phyloP scores from a whole-genome alignment of 2,113 vertebrate species.

The mouse (Mus musculus) region DNA sequence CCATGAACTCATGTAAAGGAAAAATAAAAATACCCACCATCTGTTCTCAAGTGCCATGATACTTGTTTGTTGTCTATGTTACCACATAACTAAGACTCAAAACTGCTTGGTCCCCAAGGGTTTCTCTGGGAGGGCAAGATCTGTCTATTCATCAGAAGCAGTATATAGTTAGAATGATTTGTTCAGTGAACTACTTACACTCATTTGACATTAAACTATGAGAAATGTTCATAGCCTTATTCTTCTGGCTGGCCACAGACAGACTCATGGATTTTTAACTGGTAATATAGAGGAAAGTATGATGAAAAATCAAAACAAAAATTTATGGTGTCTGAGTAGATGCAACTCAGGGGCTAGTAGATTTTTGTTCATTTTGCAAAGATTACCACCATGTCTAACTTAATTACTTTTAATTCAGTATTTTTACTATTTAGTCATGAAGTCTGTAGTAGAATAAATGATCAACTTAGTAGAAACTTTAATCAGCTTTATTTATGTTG shows the following conservation, averaged over 20 bases:
- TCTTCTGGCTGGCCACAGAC: neutral
- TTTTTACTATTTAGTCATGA: constrained; percentile 63
- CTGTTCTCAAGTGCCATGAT: neutral
- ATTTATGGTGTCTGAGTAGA: constrained; percentile 25
- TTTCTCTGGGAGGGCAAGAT: neutral
- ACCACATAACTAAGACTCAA: constrained; percentile 17
- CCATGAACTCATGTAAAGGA: neutral
- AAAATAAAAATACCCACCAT: constrained; percentile 46
- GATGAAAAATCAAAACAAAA: constrained; percentile 67
- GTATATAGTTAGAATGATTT: neutral
- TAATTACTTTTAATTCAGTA: constrained; percentile 47
- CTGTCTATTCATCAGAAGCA: neutral
- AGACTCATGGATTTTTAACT: constrained; percentile 46
- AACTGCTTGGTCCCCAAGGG: neutral
- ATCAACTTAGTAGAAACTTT: constrained; percentile 45
- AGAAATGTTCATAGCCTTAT: neutral
- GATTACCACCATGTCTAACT: constrained; percentile 63
- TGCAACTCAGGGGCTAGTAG: constrained; percentile 2
- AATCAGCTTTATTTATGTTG: neutral
- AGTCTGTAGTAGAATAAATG: constrained; percentile 48
- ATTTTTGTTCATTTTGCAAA: constrained; percentile 45
- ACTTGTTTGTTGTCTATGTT: neutral
- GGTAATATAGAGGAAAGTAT: neutral
- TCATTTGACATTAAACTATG: neutral
- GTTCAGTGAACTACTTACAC: constrained; percentile 9